These are phyloP conservation scores for Peromyscus polionotus DNA, from an alignment of 2,113 vertebrate species.

Conservation along the genomic window DNA sequence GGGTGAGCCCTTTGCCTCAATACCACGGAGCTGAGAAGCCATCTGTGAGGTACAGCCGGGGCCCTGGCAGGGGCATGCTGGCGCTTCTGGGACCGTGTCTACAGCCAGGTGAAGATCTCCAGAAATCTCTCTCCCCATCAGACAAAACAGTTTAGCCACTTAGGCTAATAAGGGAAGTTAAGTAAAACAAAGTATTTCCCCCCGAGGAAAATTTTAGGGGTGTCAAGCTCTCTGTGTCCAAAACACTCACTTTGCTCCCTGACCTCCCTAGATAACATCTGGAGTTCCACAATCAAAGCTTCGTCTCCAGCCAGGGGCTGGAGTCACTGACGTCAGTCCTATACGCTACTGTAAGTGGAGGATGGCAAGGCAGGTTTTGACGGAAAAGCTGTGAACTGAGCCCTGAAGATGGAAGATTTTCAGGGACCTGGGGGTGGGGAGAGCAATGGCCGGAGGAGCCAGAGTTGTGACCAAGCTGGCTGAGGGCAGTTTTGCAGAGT, in stretches of 20 bases:
- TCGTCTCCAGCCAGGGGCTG: not conserved
- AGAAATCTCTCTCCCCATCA: not conserved
- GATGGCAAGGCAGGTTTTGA: not conserved
- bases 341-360: not conserved
- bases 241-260: not conserved
- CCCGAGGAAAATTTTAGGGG: not conserved
- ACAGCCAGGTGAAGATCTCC: not conserved
- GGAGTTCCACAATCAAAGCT: not conserved
- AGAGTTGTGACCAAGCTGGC: not conserved
- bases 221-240: not conserved
- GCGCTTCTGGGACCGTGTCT: not conserved
- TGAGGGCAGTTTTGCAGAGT: not conserved
- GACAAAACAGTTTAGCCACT: not conserved
- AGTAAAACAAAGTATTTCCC: constrained; percentile 12
- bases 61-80: not conserved
- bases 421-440: not conserved
- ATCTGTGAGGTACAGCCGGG: not conserved
- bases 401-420: not conserved
- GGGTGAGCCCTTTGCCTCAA: not conserved
- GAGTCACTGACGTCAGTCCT: not conserved
- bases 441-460: not conserved
- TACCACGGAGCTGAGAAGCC: not conserved
- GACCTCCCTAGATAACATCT: not conserved
- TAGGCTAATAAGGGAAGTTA: not conserved
- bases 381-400: not conserved